Conservation (phyloP, 2,113 vertebrate species). For the Grammomys surdaster region DNA sequence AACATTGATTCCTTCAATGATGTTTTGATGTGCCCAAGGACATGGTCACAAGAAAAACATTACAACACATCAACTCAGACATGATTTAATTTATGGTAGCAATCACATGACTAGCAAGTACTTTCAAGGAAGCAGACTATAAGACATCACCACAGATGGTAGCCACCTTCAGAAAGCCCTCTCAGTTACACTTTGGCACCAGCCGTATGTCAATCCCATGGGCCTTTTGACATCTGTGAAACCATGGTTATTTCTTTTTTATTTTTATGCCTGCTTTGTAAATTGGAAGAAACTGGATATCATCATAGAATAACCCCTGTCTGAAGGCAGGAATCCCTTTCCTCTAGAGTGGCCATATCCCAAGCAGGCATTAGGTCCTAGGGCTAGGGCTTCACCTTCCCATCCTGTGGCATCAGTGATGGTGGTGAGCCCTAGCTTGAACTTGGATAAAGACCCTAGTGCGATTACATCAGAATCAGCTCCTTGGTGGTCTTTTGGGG, state of each 20-base stretch:
- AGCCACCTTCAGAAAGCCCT: not conserved
- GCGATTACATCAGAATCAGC: too few species aligned
- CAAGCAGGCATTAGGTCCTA: not conserved
- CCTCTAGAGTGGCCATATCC: not conserved
- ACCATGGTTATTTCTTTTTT: not conserved
- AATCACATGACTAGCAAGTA: not conserved
- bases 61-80: not conserved
- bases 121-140: slow-evolving; percentile 27
- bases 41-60: not conserved
- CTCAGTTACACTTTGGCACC: not conserved
- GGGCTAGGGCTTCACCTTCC: too few species aligned
- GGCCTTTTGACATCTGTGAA: not conserved
- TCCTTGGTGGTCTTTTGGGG: too few species aligned
- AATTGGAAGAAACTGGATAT: not conserved
- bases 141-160: not conserved
- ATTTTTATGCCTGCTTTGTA: not conserved
- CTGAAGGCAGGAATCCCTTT: slow-evolving; percentile 11
- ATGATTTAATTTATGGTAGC: not conserved
- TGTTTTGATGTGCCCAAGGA: not conserved
- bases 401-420: too few species aligned
- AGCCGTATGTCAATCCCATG: not conserved
- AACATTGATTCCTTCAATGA: not conserved
- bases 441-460: too few species aligned
- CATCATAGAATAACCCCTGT: not conserved
- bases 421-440: too few species aligned